Conservation (phyloP, 2,113 vertebrate species). For the Sardina pilchardus region DNA sequence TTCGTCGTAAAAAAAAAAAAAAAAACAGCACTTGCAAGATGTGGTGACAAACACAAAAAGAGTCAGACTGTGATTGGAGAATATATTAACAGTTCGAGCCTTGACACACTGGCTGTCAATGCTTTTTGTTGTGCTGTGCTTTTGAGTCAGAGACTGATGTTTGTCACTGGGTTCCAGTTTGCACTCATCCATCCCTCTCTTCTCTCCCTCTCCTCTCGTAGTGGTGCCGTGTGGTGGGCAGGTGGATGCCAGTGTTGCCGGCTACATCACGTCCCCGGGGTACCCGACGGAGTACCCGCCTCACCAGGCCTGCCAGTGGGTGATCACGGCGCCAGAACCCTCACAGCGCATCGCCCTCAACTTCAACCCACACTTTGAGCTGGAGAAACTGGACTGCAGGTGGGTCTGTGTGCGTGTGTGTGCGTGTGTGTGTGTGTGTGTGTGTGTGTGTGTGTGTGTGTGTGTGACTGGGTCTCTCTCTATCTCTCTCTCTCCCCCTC, state of each 20-base stretch:
- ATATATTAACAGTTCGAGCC: background rate
- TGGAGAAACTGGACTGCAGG: conserved; percentile 98
- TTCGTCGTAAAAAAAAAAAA: background rate
- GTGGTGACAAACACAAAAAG: background rate
- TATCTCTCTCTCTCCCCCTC: background rate
- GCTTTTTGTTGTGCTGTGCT: background rate
- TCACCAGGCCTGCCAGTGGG: conserved; percentile 95
- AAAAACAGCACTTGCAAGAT: background rate
- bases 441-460: no score
- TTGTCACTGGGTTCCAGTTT: background rate
- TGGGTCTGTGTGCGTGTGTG: conserved; percentile 48
- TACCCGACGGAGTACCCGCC: conserved; percentile 97
- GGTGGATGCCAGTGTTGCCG: conserved; percentile 89
- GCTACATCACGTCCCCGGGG: conserved; percentile 96
- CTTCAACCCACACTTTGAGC: conserved; percentile 99
- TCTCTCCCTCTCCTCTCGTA: conserved; percentile 33
- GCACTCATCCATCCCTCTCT: background rate
- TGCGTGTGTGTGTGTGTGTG: background rate
- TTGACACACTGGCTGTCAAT: background rate
- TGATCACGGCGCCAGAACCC: conserved; percentile 88
- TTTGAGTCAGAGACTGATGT: background rate
- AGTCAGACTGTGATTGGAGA: background rate
- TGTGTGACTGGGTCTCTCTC: background rate
- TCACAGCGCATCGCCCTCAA: conserved; percentile 96
- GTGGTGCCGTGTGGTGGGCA: conserved; percentile 81